phyloP scores from a whole-genome alignment of 2,797 vertebrate species.

The Chelidonichthys spinosus region DNA sequence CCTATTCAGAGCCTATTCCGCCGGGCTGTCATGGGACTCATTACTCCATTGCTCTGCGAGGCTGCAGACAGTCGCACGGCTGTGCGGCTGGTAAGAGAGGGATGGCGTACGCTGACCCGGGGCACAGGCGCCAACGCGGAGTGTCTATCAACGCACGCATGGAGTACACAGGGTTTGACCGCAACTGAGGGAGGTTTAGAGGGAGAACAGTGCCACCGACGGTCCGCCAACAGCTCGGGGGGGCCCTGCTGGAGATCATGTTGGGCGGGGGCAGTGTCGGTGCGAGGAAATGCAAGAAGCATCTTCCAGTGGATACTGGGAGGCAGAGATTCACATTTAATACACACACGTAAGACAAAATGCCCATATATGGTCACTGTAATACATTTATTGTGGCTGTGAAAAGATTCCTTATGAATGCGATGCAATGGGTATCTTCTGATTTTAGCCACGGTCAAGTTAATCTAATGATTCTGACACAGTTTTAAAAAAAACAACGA shows the following conservation, averaged over 20 bases:
- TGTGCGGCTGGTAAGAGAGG: constrained; percentile 61
- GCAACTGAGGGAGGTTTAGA: constrained; percentile 63
- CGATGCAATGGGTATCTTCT: background rate
- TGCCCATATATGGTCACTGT: background rate
- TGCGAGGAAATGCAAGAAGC: background rate
- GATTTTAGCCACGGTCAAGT: no score
- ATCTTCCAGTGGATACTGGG: background rate
- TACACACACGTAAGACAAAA: background rate
- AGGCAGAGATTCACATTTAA: background rate
- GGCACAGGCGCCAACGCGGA: constrained; percentile 57
- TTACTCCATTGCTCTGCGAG: constrained; percentile 77
- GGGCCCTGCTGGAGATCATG: constrained; percentile 15
- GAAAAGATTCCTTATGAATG: background rate
- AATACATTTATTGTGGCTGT: background rate
- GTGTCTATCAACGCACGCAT: constrained; percentile 68
- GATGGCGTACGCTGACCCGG: constrained; percentile 58
- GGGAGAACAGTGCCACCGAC: constrained; percentile 42
- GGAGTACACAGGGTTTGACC: constrained; percentile 60
- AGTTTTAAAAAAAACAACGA: background rate
- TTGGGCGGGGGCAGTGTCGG: background rate
- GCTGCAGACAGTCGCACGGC: constrained; percentile 65
- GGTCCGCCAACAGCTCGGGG: constrained; percentile 38
- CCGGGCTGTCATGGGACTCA: constrained; percentile 76
- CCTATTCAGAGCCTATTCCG: constrained; percentile 74
- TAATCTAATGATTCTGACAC: no score